Base-by-base conservation (phyloP, 2,113 vertebrate genomes). In the Sander lucioperca region DNA sequence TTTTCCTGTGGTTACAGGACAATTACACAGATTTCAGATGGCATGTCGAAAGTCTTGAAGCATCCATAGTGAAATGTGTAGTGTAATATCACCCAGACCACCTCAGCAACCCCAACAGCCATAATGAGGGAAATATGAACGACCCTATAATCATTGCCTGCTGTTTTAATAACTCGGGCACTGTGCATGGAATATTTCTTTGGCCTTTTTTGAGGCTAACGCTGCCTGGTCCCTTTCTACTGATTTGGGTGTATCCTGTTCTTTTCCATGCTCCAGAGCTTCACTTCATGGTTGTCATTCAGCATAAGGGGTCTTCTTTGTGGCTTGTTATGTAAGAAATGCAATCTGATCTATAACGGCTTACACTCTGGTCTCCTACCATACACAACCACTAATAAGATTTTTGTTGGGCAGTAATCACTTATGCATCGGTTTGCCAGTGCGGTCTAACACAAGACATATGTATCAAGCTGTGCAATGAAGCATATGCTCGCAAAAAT, bases 281-380 rank as follows among this genome's bases (percentile, higher is more conserved):
- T 14, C 4, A 58, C 85, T 78, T 74, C 73, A 82, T 13, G 65
- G 77, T 27, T 80, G 90, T 89, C 83, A 68, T 70, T 91, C 78
- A 85, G 79, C 58, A 6, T 14, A 11, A 74, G 51, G 86, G 83
- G 62, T 86, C 66, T 61, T 81, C 81, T 82, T 86, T 83, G 86
- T 23, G 83, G 84, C 85, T 86, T 36, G 53, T 90, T 93, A 84
- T 88, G 74, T 88, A 88, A 91, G 57, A 69, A 45, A 33, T 45
- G 78, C 77, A 76, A 77, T 77, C 74, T 19, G 79, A 80, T 71
- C 71, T 47, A 30, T 78, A 71, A 70, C 61, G 5, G 85, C 76
- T 78, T 54, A 64, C 79, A 25, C 79, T 62, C 13, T 0, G 25
- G 6, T 77, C 74, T 80, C 58, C 45, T 21, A 75, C 54, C 67